Conservation (phyloP, 2,113 vertebrate species). For the Laterallus jamaicensis region DNA sequence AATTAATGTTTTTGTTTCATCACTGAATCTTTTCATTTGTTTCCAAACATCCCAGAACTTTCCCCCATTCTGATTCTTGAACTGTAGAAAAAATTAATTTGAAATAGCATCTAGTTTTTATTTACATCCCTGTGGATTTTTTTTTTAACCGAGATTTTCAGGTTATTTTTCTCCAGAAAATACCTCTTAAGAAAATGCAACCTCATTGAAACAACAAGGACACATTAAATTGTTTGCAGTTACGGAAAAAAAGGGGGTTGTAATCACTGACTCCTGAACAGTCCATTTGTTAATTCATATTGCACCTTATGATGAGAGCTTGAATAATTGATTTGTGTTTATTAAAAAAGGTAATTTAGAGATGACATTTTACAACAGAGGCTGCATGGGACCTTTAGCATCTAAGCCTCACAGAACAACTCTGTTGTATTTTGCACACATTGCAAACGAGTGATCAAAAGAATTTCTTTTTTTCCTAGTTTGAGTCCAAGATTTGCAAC, state of each 20-base stretch:
- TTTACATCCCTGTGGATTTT: neutral
- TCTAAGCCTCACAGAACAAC: neutral
- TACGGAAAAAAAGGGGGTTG: neutral
- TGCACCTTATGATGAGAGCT: neutral
- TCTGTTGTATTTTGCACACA: neutral
- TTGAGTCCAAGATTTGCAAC: neutral
- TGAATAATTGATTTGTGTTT: neutral
- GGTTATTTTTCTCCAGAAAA: neutral
- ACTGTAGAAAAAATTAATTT: neutral
- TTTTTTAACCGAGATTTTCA: neutral
- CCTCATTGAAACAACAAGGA: neutral
- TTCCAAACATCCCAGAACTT: neutral
- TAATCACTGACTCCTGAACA: neutral
- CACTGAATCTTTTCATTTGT: neutral
- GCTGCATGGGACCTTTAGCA: neutral
- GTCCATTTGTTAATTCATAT: neutral
- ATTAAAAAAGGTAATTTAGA: neutral
- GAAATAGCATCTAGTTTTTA: neutral
- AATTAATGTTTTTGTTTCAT: neutral
- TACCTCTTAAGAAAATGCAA: neutral
- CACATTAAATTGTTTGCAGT: neutral
- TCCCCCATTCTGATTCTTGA: neutral
- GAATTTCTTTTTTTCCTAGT: neutral
- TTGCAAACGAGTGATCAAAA: neutral
- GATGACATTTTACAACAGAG: neutral